Base-by-base conservation (phyloP, 2,113 vertebrate genomes). In the Riparia riparia region DNA sequence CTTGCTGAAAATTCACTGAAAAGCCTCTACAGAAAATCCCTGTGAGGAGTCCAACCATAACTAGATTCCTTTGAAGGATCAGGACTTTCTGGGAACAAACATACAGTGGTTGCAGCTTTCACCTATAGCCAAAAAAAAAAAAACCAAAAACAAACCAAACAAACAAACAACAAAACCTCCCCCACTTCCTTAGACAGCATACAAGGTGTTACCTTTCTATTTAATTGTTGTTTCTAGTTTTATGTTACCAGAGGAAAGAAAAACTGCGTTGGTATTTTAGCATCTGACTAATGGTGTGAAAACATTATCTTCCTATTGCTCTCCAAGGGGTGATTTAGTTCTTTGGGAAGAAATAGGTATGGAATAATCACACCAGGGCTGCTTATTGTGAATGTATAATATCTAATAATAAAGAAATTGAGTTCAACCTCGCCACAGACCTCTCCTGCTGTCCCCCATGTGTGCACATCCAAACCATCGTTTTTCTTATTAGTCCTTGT, bases 231-330 rank as follows among this genome's bases (percentile, higher is more conserved):
- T 61, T 92, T 87, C 77, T 45, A 21, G 77, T 47, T 93, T 90
- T 39, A 72, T 66, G 44, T 63, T 78, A 39, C 56, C 29, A 50
- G 37, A 60, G 39, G 61, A 82, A 82, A 93, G 80, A 86, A 94
- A 94, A 91, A 47, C 28, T 32, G 12, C 4, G 0, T 24, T 74
- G 83, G 32, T 83, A 73, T 86, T 90, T 89, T 66, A 95, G 76
- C 39, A 63, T 78, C 79, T 91, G 83, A 92, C 42, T 93, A 94
- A 94, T 60, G 69, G 80, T 89, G 84, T 89, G 86, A 89, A 94
- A 95, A 87, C 70, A 76, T 92, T 51, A 58, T 79, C 80, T 89
- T 37, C 9, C 53, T 84, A 60, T 69, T 89, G 64, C n/a, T 94
- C 93, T 95, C 93, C 14, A 20, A 76, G 83, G 89, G 47, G 49